Percentiles rank a stretch among this genome's conserved stretches.
These are phyloP conservation scores for Canis aureus DNA, from an alignment of 2,113 vertebrate species.

Conservation along the genomic window DNA sequence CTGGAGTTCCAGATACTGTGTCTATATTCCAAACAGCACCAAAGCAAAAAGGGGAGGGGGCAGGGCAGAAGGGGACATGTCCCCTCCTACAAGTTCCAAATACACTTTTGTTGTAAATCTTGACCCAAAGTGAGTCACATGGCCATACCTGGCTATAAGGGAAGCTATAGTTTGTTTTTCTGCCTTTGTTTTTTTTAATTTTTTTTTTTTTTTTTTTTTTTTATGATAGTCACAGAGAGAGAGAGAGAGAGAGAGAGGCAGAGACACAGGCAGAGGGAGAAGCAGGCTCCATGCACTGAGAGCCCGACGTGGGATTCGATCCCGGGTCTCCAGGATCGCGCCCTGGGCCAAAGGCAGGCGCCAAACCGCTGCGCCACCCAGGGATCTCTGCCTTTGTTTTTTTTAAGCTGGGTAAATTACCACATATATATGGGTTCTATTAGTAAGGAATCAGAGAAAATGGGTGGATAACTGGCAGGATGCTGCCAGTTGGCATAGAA, in stretches of 20 bases:
- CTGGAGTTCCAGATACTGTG: not conserved
- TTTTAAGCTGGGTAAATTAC: not conserved
- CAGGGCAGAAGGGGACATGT: not conserved
- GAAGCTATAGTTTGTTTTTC: not conserved
- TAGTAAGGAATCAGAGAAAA: not conserved
- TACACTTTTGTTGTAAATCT: not conserved
- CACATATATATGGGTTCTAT: not conserved
- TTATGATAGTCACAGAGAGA: too few species aligned
- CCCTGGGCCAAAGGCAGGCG: too few species aligned
- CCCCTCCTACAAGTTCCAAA: not conserved
- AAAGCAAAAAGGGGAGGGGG: not conserved
- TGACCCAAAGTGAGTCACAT: not conserved
- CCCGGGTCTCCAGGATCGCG: too few species aligned
- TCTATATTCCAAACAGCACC: conserved; percentile 6
- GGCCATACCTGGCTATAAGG: not conserved
- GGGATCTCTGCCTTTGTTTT: not conserved
- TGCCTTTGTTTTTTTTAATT: not conserved
- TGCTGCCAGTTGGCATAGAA: not conserved
- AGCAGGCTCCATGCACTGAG: too few species aligned
- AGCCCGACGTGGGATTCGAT: too few species aligned
- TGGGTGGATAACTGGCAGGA: not conserved
- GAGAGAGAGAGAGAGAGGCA: too few species aligned
- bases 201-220: conserved; percentile 29
- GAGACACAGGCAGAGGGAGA: too few species aligned
- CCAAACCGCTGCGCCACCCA: too few species aligned